phyloP scores from a whole-genome alignment of 2,113 vertebrate species.

The Ondatra zibethicus region DNA sequence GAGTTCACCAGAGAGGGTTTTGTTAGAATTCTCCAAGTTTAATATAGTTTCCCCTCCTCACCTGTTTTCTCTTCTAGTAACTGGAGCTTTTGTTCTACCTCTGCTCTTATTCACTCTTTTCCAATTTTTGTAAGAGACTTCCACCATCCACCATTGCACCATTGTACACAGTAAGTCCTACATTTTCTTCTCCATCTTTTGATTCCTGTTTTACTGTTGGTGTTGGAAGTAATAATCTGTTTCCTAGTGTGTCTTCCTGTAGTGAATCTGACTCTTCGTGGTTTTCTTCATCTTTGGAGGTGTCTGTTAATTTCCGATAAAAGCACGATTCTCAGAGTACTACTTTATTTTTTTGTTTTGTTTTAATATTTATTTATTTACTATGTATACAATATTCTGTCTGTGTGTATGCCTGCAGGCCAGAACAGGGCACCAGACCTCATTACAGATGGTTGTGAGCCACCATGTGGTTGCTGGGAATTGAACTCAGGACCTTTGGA shows the following conservation, averaged over 20 bases:
- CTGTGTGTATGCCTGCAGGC: too few relatives aligned
- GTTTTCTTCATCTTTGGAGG: conserved; percentile 94
- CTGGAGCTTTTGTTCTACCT: conserved; percentile 97
- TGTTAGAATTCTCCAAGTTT: conserved; percentile 93
- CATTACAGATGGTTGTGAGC: too few relatives aligned
- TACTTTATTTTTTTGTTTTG: too few relatives aligned
- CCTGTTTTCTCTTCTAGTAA: conserved; percentile 95
- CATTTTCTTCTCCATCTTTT: conserved; percentile 88
- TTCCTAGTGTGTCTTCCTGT: conserved; percentile 94
- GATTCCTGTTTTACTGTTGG: conserved; percentile 85
- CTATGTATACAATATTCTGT: too few relatives aligned
- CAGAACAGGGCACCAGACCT: too few relatives aligned
- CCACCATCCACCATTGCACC: conserved; percentile 98
- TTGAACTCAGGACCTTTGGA: too few relatives aligned
- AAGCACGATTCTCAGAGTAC: conserved; percentile 96
- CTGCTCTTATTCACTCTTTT: conserved; percentile 96
- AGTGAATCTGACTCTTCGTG: conserved; percentile 88
- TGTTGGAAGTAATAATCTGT: conserved; percentile 91
- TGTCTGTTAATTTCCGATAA: conserved; percentile 97
- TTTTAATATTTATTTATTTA: too few relatives aligned
- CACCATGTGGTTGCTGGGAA: too few relatives aligned
- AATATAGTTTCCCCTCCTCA: conserved; percentile 90
- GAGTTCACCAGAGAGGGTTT: conserved; percentile 90
- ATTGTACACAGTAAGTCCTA: conserved; percentile 97
- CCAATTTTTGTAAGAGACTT: conserved; percentile 97